Base-by-base conservation (phyloP, 2,797 vertebrate species). In the Micromesistius poutassou region DNA sequence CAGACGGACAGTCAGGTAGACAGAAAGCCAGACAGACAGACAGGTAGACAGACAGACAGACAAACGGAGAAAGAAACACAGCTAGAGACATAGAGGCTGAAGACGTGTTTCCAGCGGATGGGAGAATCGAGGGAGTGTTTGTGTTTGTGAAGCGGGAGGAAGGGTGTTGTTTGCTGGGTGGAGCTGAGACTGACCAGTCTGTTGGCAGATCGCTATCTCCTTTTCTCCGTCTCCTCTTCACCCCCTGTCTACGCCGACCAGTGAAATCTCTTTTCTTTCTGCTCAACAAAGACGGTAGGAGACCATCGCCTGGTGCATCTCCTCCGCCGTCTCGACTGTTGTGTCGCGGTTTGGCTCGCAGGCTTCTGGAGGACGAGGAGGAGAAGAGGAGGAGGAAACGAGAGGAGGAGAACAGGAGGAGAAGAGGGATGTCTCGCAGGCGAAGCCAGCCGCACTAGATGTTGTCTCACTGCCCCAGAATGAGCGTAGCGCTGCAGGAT, bases 401-500 rank as follows among this genome's bases (percentile, higher is more conserved):
- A 28, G 16, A 42, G 28, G 28, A 71, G 62, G n/a, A 19, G 42
- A 50, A 42, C 40, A 42, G 22, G 22, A 71, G 62, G n/a, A 19
- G 42, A 50, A 42, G 1, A 42, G 2, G 30, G 89, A 91, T 91
- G 90, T 87, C 82, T 78, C 82, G 80, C 89, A 85, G 79, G 77
- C 83, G 85, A 83, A 81, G 84, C 82, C 83, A 85, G 77, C 91
- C 88, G 90, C 92, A 91, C 91, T 89, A 89, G 89, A 83, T 36
- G 79, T 75, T 87, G 83, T 82, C 79, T 79, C 77, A 81, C 83
- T 87, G 86, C 86, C 88, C 90, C 95, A 97, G 93, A 93, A 98
- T 98, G 97, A 98, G 94, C 91, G 94, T 98, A 81, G 96, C 96
- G 86, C 95, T 98, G 91, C 97, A 96, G 91, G 96, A 98, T 84